Evolutionary conservation across 2,113 vertebrate species (phyloP), one percentile per base, ranked within the genome.

Genomic region (Gambusia holbrooki): DNA sequence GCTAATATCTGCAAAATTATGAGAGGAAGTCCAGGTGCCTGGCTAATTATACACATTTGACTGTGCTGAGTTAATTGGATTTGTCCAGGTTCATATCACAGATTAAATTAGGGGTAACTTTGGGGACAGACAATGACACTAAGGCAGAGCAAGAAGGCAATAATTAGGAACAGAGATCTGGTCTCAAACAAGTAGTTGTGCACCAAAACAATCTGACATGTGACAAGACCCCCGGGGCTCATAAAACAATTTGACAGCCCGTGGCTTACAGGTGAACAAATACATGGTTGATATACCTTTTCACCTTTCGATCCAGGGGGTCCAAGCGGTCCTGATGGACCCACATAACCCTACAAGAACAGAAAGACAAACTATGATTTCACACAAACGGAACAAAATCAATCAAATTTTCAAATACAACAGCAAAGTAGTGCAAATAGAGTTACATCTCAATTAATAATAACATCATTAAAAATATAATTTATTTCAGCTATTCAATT

Each of bases 251-350:
- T 27, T 17, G 64, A 27, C 22, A 33, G 69, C 78, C 81, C 63
- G 45, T 4, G 22, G 32, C 22, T 67, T 61, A 75, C 28, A 37
- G 28, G 54, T 71, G 30, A 74, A 54, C 58, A 58, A 79, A 64
- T 51, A 29, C 66, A 64, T 51, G 74, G 17, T 29, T 13, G 2
- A 83, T 74, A 37, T 93, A 99, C 98, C 97, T 99, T 99, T 94
- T 96, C 96, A 68, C 98, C 98, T 94, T 96, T 97, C 68, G 95
- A 84, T 79, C 98, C 98, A 6, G 95, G 95, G 80, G 94, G 94
- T 90, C 98, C 98, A 0, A 96, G 91, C 0, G 95, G 92, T 33
- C 98, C 98, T 0, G 91, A 85, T 12, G 89, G 82, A 91, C 98
- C 98, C 82, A 89, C 89, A 61, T 98, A 96, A 83, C 97, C 98